Conservation (phyloP, 2,888 invertebrate species). For the Aphodius granarius region DNA sequence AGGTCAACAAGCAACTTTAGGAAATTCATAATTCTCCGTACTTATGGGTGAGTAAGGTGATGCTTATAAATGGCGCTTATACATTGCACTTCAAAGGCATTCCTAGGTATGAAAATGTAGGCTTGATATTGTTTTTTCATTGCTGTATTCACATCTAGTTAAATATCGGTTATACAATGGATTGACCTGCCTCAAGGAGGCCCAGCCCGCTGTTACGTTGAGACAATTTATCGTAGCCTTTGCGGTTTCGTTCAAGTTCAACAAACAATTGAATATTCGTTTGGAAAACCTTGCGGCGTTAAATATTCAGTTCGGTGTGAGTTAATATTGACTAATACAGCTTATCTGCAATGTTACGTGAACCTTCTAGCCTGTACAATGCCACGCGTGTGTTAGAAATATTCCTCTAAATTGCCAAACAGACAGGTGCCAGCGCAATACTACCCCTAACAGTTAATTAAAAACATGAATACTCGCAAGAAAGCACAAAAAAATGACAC, state of each 20-base stretch:
- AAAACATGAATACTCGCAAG: no score
- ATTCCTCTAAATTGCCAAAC: no score
- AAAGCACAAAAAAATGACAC: no score
- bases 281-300: not conserved
- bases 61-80: not conserved
- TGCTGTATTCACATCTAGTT: not conserved
- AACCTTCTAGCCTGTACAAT: not conserved
- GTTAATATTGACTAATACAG: not conserved
- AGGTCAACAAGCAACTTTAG: not conserved
- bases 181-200: not conserved
- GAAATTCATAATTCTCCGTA: not conserved
- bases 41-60: no score
- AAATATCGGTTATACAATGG: not conserved
- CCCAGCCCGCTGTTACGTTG: not conserved
- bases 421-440: no score
- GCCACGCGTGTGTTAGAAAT: no score
- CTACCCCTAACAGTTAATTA: no score
- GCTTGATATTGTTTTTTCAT: not conserved
- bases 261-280: not conserved
- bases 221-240: not conserved
- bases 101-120: not conserved
- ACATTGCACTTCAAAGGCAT: not conserved
- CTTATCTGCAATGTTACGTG: not conserved
- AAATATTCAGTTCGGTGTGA: not conserved
- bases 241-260: not conserved